Evolutionary conservation across 1,140 invertebrate species (phyloP).

Genomic region (Aphidius gifuensis): DNA sequence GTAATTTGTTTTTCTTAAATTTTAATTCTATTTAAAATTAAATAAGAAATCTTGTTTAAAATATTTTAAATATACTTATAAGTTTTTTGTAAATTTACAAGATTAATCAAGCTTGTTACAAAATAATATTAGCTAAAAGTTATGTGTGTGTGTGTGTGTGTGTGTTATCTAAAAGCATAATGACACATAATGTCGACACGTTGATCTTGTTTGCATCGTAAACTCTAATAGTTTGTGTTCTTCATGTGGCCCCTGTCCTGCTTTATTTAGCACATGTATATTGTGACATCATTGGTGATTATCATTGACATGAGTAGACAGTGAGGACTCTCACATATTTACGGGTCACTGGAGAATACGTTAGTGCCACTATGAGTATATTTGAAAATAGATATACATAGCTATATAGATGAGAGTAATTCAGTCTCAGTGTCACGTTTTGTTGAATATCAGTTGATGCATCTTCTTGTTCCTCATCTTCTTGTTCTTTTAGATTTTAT

Average conservation of each 20-base stretch:
- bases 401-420: too few species aligned
- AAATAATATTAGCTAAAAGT: too few species aligned
- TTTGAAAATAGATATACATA: too few species aligned
- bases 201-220: constrained; percentile 48
- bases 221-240: constrained; percentile 31
- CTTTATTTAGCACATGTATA: constrained; percentile 5
- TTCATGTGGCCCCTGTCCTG: constrained; percentile 6
- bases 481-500: too few species aligned
- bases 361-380: constrained; percentile 20
- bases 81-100: too few species aligned
- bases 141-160: too few species aligned
- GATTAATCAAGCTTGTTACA: too few species aligned
- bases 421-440: constrained; percentile 14
- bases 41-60: too few species aligned
- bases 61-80: too few species aligned
- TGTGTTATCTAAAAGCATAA: constrained; percentile 27
- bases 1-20: too few species aligned
- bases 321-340: constrained; percentile 3
- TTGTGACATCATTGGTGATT: constrained; percentile 8
- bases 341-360: constrained; percentile 3
- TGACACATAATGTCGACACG: constrained; percentile 45
- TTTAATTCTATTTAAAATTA: too few species aligned
- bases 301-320: constrained; percentile 8
- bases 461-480: too few species aligned
- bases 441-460: constrained; percentile 10